Base-by-base conservation (phyloP, 2,113 vertebrate species). In the Spea multiplicata region DNA sequence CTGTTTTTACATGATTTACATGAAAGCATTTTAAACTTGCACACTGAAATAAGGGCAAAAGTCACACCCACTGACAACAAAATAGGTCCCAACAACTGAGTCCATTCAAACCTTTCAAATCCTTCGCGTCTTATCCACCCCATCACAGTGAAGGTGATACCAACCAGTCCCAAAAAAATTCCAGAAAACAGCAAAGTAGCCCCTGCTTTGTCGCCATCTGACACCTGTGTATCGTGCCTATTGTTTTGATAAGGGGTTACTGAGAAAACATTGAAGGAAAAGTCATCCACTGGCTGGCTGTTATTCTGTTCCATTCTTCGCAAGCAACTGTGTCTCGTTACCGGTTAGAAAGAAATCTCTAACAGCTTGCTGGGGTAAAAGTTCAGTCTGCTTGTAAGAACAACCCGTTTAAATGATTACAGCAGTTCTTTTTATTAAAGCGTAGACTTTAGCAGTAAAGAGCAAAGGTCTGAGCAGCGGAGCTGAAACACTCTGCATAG, bases 61-160 rank as follows among this genome's bases (percentile, higher is more conserved):
- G 91, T 92, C 0, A 92, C 90, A 0, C 93, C 92, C 0, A 94
- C 90, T 0, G 93, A 94, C 3, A 97, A 85, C 76, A 96, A 84
- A 83, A 95, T 87, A 44, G 95, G 94, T 1, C 96, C 94, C 0
- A 96, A 84, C 62, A 96, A 85, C 76, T 93, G 92, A 44, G 89
- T 93, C 94, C 93, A 94, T 62, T 94, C 88, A 16, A 94, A 89
- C 53, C 81, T 86, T 61, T 81, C 79, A 77, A 80, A 68, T 4
- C 75, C 79, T 0, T 87, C 86, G 0, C 92, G 89, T 74, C 89
- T 88, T 16, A 94, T 90, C 93, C 94, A 96, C 66, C 93, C 93
- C 88, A 94, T 92, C 50, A 90, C 57, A 0, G 91, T 96, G 84
- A 96, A 93, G 0, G 89, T 90, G 82, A 93, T 89, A 14, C 95